Evolutionary conservation across 2,797 vertebrate genomes (phyloP).

Genomic region (Neosilurus mollespiculum): DNA sequence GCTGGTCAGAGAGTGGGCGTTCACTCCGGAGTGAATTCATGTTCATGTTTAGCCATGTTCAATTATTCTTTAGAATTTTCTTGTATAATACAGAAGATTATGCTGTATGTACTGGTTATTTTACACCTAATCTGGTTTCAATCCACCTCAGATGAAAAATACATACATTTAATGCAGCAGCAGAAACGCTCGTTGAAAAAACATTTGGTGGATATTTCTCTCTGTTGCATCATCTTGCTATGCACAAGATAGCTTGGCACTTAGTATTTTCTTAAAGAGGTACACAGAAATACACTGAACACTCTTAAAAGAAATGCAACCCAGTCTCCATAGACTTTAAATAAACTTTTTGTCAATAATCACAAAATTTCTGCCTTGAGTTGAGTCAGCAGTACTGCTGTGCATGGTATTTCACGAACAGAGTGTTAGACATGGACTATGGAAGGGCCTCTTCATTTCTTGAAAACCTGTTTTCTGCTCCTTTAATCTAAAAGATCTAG

Average conservation of each 20-base stretch:
- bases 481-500: neutral
- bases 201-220: too few relatives aligned
- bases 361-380: neutral
- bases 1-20: neutral
- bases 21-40: neutral
- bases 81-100: neutral
- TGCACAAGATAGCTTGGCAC: too few relatives aligned
- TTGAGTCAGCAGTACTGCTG: conserved; percentile 11
- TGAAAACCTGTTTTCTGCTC: conserved; percentile 13
- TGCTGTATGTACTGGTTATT: neutral
- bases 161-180: too few relatives aligned
- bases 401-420: conserved; percentile 20
- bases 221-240: too few relatives aligned
- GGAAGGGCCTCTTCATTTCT: neutral
- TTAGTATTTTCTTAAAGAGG: too few relatives aligned
- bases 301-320: too few relatives aligned
- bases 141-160: too few relatives aligned
- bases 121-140: conserved; percentile 1
- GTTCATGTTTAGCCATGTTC: neutral
- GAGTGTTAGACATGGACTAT: conserved; percentile 4
- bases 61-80: neutral
- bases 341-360: neutral
- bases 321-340: too few relatives aligned
- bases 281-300: too few relatives aligned
- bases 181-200: too few relatives aligned